Percentiles rank a stretch among this genome's conserved stretches.
These are phyloP conservation scores for Zeugodacus cucurbitae DNA, from an alignment of 1,140 invertebrate species.

Conservation along the genomic window DNA sequence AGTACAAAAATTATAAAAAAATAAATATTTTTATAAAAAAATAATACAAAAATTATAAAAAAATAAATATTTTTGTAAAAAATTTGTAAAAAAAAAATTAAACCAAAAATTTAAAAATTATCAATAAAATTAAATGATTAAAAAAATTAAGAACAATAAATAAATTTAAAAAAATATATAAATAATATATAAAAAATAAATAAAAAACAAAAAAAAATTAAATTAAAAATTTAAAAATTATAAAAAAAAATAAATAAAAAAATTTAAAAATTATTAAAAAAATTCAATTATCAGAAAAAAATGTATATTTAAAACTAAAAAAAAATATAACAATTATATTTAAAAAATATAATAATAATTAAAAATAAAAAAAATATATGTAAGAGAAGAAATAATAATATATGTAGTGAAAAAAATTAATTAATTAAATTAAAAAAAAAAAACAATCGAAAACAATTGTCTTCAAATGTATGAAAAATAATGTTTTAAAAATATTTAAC, in stretches of 20 bases:
- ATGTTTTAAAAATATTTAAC: not conserved
- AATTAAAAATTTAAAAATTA: not conserved
- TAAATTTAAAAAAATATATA: not conserved
- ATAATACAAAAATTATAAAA: not conserved
- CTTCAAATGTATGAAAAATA: too few species aligned
- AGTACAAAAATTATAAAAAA: not conserved
- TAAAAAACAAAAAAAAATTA: too few species aligned
- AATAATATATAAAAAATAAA: not conserved
- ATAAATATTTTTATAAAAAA: not conserved
- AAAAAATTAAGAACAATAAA: not conserved
- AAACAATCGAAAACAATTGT: too few species aligned
- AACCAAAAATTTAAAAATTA: not conserved
- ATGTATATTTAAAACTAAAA: too few species aligned
- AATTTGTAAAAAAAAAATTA: not conserved
- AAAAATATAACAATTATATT: too few species aligned
- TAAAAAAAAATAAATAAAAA: not conserved
- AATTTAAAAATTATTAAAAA: not conserved
- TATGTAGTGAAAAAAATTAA: too few species aligned
- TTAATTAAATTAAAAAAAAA: too few species aligned
- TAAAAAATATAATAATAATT: too few species aligned
- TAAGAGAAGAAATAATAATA: constrained; percentile 2
- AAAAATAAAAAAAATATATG: too few species aligned
- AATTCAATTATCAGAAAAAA: too few species aligned
- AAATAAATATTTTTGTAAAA: not conserved
- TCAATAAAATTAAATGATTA: not conserved